Percentiles rank a stretch among this genome's conserved stretches.
These are phyloP conservation scores for Xylota sylvarum DNA, from an alignment of 2,888 invertebrate genomes.

Conservation along the genomic window DNA sequence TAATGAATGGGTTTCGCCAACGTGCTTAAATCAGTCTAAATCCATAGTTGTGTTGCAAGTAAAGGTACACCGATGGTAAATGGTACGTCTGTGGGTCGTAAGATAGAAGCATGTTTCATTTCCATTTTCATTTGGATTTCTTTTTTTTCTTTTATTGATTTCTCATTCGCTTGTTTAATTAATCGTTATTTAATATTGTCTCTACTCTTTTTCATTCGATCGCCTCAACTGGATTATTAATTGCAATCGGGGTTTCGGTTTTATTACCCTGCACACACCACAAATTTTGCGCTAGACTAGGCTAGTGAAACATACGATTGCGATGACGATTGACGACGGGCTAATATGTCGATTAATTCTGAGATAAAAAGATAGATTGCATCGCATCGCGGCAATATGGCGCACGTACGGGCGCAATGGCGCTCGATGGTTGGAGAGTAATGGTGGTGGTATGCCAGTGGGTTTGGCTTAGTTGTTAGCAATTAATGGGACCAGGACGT, in stretches of 20 bases:
- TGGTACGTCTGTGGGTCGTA: not conserved
- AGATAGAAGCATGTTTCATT: not conserved
- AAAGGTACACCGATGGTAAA: not conserved
- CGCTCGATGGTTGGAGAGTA: not conserved
- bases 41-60: not conserved
- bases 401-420: constrained; percentile 12
- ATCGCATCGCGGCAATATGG: constrained; percentile 14
- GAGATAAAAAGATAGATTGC: constrained; percentile 60
- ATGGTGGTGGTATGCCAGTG: constrained; percentile 23
- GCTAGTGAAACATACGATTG: constrained; percentile 31
- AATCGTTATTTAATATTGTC: constrained; percentile 73
- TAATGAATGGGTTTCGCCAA: constrained; percentile 41
- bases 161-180: constrained; percentile 65
- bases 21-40: constrained; percentile 16
- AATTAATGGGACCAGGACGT: constrained; percentile 64
- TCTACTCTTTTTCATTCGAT: constrained; percentile 21
- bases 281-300: constrained; percentile 19
- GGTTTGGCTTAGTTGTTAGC: constrained; percentile 53
- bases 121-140: constrained; percentile 19
- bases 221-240: constrained; percentile 49
- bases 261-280: constrained; percentile 18
- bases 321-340: constrained; percentile 59
- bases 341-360: constrained; percentile 71
- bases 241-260: constrained; percentile 33
- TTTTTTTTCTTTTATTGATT: constrained; percentile 41